These are phyloP conservation scores for Meloe dianella DNA, from an alignment of 2,888 invertebrate genomes.

Conservation along the genomic window DNA sequence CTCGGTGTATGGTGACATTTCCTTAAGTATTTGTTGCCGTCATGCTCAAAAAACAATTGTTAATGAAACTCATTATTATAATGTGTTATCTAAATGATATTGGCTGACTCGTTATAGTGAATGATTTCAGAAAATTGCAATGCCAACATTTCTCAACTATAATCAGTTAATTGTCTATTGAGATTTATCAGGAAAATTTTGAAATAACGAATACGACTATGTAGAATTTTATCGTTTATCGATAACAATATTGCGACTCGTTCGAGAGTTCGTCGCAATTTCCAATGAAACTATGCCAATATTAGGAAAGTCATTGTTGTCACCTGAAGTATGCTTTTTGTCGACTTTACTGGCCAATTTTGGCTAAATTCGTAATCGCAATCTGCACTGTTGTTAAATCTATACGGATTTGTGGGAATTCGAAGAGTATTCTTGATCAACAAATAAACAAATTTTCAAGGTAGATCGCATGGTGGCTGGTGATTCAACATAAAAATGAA, in stretches of 20 bases:
- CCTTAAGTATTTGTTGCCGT: slow-evolving; percentile 45
- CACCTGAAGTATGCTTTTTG: too few species aligned
- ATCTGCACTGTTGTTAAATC: too few species aligned
- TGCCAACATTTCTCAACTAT: not conserved
- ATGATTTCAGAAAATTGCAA: slow-evolving; percentile 10
- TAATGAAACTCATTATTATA: slow-evolving; percentile 45
- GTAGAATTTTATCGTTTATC: not conserved
- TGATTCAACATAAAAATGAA: slow-evolving; percentile 8
- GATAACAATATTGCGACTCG: not conserved
- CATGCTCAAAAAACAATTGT: slow-evolving; percentile 42
- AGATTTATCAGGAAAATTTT: not conserved
- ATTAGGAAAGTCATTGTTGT: too few species aligned
- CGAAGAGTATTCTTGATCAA: too few species aligned
- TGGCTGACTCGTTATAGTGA: slow-evolving; percentile 1
- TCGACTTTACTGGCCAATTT: too few species aligned
- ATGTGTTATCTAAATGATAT: slow-evolving; percentile 2
- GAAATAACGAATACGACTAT: not conserved
- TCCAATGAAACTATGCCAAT: too few species aligned
- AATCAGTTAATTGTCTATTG: not conserved
- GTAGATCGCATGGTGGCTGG: too few species aligned
- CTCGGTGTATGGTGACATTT: slow-evolving; percentile 41
- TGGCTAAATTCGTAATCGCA: too few species aligned
- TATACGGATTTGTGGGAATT: too few species aligned
- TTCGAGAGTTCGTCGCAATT: too few species aligned
- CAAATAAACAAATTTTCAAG: too few species aligned